A percentile compares a stretch with the other conserved stretches of the same genome.
Conservation (phyloP, 1,140 invertebrate genomes). For the Mizuhopecten yessoensis region DNA sequence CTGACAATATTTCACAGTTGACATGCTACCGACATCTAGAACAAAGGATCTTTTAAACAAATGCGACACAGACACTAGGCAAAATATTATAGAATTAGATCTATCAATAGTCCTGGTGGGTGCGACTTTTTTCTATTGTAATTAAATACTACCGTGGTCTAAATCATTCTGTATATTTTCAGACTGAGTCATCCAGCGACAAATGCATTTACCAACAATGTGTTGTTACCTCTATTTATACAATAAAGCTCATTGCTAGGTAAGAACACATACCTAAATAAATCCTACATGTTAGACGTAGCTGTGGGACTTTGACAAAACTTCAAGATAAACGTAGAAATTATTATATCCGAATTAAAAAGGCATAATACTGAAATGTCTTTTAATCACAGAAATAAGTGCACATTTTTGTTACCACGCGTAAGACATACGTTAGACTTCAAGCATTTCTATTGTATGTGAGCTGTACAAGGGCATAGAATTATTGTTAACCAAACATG, state of each 20-base stretch:
- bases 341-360: no score
- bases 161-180: neutral
- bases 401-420: no score
- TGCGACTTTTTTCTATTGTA: neutral
- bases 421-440: no score
- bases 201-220: constrained; percentile 5
- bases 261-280: neutral
- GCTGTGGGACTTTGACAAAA: no score
- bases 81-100: constrained; percentile 12
- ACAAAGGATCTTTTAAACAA: neutral
- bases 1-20: neutral
- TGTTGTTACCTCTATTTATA: neutral
- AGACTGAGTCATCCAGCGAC: neutral
- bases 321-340: no score
- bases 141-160: neutral
- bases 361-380: no score
- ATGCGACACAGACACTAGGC: constrained; percentile 31
- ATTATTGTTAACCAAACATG: no score
- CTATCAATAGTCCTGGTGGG: neutral
- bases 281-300: no score
- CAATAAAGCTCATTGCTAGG: neutral
- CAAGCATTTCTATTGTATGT: no score
- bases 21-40: constrained; percentile 4
- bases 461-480: no score
- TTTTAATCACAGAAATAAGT: no score